A percentile compares a stretch with the other conserved stretches of the same genome.
These are phyloP conservation scores for Stegophylla sp. DNA, from an alignment of 2,888 invertebrate genomes.

Conservation along the genomic window DNA sequence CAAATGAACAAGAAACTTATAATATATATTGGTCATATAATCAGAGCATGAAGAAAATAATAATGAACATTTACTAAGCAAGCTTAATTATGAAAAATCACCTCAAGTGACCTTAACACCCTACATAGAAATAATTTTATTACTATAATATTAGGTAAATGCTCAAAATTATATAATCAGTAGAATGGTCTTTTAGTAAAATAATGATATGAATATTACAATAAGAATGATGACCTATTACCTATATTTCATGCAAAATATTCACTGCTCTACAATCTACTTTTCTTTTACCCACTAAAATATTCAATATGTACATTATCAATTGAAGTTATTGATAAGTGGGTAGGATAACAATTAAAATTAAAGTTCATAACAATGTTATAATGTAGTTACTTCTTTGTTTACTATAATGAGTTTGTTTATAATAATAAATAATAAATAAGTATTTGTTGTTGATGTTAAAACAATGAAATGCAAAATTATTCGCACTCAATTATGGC, in stretches of 20 bases:
- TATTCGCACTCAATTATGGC: not conserved
- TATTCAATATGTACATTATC: not conserved
- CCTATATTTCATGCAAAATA: not conserved
- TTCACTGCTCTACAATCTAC: not conserved
- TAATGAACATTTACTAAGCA: slow-evolving; percentile 5
- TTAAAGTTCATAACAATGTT: not conserved
- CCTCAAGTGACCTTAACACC: slow-evolving; percentile 24
- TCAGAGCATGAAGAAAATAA: slow-evolving; percentile 4
- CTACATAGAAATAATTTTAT: slow-evolving; percentile 11
- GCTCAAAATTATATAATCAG: slow-evolving; percentile 18
- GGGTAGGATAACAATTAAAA: not conserved
- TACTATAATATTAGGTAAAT: slow-evolving; percentile 23
- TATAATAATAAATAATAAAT: not conserved
- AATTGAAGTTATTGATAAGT: not conserved
- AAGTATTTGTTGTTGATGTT: not conserved
- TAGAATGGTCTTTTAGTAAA: not conserved
- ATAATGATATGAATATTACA: not conserved
- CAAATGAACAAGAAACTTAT: not conserved
- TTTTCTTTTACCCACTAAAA: not conserved
- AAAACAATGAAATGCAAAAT: not conserved
- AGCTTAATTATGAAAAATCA: slow-evolving; percentile 1
- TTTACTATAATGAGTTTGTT: not conserved
- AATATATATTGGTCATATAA: not conserved
- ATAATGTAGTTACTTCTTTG: not conserved
- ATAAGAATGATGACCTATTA: not conserved